Percentiles rank a stretch among this genome's conserved stretches.
These are phyloP conservation scores for Eilema caniola DNA, from an alignment of 2,888 invertebrate species.

Conservation along the genomic window DNA sequence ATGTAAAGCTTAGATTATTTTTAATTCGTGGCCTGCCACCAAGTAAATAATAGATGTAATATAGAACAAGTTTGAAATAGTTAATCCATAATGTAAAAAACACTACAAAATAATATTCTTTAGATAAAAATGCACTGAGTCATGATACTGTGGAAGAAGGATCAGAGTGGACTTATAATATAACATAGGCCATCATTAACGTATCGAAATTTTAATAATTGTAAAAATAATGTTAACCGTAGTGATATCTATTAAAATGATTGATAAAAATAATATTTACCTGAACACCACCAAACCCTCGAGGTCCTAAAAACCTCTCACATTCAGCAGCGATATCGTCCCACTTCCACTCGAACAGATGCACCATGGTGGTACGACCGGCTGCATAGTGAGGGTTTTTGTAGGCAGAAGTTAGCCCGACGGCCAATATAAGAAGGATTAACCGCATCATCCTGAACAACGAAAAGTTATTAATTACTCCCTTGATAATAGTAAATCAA, in stretches of 20 bases:
- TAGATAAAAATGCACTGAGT: no score
- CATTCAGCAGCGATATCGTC: conserved; percentile 93
- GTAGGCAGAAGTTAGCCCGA: conserved; percentile 69
- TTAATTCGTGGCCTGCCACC: no score
- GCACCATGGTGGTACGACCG: conserved; percentile 89
- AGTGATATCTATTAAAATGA: no score
- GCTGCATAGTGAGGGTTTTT: conserved; percentile 87
- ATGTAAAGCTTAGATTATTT: neutral
- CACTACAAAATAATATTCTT: no score
- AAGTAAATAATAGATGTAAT: neutral
- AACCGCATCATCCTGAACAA: conserved; percentile 70
- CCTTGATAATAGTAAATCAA: neutral
- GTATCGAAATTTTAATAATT: no score
- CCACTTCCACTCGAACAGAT: conserved; percentile 95
- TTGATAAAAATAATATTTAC: conserved; percentile 65
- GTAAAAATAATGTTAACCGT: no score
- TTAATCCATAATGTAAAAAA: no score
- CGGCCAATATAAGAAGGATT: conserved; percentile 65
- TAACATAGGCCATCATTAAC: no score
- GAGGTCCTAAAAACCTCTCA: conserved; percentile 91
- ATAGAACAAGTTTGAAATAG: no score
- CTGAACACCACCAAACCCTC: conserved; percentile 92
- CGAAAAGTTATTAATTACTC: neutral
- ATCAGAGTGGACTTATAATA: no score
- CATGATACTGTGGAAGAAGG: no score